These are phyloP conservation scores for Melanaphis sacchari DNA, from an alignment of 1,140 invertebrate genomes.

Conservation along the genomic window DNA sequence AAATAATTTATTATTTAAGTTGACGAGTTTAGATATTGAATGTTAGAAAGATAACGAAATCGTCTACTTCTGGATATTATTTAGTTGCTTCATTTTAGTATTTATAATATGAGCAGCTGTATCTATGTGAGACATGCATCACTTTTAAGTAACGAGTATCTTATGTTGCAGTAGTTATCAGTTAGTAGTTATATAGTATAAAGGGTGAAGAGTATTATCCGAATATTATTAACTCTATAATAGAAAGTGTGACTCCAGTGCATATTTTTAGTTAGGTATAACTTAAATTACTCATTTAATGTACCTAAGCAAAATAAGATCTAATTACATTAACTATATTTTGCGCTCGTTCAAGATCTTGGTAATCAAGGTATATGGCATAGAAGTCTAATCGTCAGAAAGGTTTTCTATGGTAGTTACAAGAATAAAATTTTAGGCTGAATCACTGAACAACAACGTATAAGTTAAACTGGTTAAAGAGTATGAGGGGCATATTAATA, in stretches of 20 bases:
- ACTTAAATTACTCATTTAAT: background rate
- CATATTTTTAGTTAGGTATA: background rate
- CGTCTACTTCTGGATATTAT: background rate
- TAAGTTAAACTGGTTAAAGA: background rate
- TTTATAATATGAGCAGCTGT: background rate
- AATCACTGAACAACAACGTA: background rate
- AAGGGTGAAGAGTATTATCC: background rate
- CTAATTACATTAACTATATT: background rate
- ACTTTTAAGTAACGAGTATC: background rate
- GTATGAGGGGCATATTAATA: too few relatives aligned
- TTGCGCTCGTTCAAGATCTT: too few relatives aligned
- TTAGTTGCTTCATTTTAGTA: background rate
- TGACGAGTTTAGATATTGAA: background rate
- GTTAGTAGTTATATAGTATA: background rate
- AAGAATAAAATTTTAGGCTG: background rate
- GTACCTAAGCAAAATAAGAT: background rate
- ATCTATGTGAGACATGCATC: background rate
- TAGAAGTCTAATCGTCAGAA: background rate
- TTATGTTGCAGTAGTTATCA: background rate
- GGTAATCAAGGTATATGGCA: too few relatives aligned
- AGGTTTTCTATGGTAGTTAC: background rate
- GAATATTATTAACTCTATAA: background rate
- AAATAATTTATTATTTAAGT: background rate
- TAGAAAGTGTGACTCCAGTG: background rate
- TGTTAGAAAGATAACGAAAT: background rate